These are phyloP conservation scores for Aplysina aerophoba DNA, from an alignment of 37 sponge, comb jelly and placozoan genomes.

Conservation along the genomic window DNA sequence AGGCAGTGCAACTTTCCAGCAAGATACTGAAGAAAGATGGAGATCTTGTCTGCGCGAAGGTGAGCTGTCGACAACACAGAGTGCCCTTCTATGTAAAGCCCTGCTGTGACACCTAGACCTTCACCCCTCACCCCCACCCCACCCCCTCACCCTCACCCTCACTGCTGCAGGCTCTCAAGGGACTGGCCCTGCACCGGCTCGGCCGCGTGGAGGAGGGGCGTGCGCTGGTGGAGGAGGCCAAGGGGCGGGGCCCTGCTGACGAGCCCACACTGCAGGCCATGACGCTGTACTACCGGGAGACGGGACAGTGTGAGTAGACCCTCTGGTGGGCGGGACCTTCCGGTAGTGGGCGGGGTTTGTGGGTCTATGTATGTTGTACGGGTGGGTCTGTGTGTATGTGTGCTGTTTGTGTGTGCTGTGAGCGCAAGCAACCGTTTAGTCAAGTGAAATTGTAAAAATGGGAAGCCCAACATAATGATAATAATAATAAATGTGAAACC, in stretches of 20 bases:
- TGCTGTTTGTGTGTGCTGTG: too few species aligned
- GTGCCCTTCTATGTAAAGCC: too few species aligned
- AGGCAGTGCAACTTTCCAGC: constrained; percentile 91
- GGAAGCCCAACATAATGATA: too few species aligned
- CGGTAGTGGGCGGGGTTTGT: neutral
- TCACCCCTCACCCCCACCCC: neutral
- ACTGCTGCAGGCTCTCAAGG: constrained; percentile 84
- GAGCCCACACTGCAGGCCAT: constrained; percentile 90
- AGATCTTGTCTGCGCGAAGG: constrained; percentile 84
- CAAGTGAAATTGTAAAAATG: too few species aligned
- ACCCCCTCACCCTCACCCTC: neutral
- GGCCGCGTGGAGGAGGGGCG: constrained; percentile 65
- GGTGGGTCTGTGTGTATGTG: too few species aligned
- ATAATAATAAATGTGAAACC: too few species aligned
- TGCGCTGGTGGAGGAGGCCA: constrained; percentile 57
- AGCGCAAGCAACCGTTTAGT: too few species aligned
- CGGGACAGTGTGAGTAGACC: constrained; percentile 65
- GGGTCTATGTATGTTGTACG: neutral
- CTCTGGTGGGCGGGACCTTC: neutral
- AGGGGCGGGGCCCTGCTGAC: constrained; percentile 62
- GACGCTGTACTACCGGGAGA: constrained; percentile 87
- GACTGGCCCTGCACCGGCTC: constrained; percentile 79
- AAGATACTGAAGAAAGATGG: constrained; percentile 92
- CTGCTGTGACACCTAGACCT: too few species aligned
- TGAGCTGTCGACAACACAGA: neutral